Conservation (phyloP, 2,797 vertebrate species). For the Pseudomugil gertrudae region DNA sequence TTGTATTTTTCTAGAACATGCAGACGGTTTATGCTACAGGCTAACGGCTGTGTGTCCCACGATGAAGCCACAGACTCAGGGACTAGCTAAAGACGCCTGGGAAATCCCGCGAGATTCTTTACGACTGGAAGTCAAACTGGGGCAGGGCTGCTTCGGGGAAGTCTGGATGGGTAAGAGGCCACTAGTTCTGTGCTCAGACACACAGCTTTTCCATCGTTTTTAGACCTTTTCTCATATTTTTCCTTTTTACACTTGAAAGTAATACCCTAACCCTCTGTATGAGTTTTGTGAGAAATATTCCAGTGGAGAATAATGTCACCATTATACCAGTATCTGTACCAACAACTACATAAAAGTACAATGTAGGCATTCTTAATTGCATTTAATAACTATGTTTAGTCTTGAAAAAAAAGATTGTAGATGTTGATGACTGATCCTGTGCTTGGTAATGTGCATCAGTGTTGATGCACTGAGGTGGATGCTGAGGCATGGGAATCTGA, state of each 20-base stretch:
- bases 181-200: neutral
- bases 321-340: neutral
- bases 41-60: constrained; percentile 95
- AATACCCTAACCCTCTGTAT: neutral
- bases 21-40: constrained; percentile 94
- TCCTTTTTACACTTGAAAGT: neutral
- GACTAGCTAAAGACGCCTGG: constrained; percentile 97
- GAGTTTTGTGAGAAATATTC: neutral
- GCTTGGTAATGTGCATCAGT: neutral
- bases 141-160: constrained; percentile 98
- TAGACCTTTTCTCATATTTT: neutral
- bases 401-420: neutral
- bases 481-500: neutral
- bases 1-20: constrained; percentile 86
- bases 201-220: neutral
- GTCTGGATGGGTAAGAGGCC: constrained; percentile 96
- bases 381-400: neutral
- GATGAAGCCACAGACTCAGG: constrained; percentile 98
- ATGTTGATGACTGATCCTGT: neutral
- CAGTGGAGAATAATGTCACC: neutral
- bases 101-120: constrained; percentile 97
- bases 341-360: too few relatives aligned
- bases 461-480: neutral
- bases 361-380: neutral
- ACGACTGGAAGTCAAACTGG: constrained; percentile 93